Base-by-base conservation (phyloP, 2,113 vertebrate genomes). In the Brienomyrus brachyistius region DNA sequence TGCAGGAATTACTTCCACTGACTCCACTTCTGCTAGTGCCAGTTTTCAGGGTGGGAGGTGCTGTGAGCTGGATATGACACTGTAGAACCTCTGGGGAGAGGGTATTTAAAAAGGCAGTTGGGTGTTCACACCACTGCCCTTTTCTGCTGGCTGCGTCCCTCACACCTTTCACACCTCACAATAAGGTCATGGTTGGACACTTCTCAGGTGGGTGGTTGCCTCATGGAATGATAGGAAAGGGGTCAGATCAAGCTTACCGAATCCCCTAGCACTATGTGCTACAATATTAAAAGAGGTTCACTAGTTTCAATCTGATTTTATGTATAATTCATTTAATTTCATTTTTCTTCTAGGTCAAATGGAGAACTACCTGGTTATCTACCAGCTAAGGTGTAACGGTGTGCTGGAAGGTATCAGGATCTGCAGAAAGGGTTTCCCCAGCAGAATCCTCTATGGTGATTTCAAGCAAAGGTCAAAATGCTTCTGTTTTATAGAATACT, bases 341-440 rank as follows among this genome's bases (percentile, higher is more conserved):
- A 7, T 88, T 50, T 52, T 0, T 47, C 83, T 87, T 91, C 10
- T 80, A 98, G 98, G 97, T 80, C 94, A 95, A 40, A 99, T 98
- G 98, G 97, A 98, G 90, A 98, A 98, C 92, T 92, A 93, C 91
- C 90, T 98, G 95, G 97, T 98, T 92, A 97, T 99, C 94, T 97
- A 98, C 91, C 97, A 98, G 93, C 94, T 98, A 92, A 95, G 96
- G 86, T 98, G 97, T 93, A 98, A 98, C 0, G 97, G 97, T 91
- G 97, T 98, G 40, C 95, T 98, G 17, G 97, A 98, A 92, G 97
- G 97, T n/a, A 98, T 99, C 92, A 95, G 97, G 86, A 98, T 98
- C 88, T 98, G 97, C 94, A 97, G 98, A 89, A 99, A 99, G 86
- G 98, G 98, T 0, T 99, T 99, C 91, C 98, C 98, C 92, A 99